phyloP scores from a whole-genome alignment of 2,797 vertebrate genomes.

The Scolopax bukidnonensis region DNA sequence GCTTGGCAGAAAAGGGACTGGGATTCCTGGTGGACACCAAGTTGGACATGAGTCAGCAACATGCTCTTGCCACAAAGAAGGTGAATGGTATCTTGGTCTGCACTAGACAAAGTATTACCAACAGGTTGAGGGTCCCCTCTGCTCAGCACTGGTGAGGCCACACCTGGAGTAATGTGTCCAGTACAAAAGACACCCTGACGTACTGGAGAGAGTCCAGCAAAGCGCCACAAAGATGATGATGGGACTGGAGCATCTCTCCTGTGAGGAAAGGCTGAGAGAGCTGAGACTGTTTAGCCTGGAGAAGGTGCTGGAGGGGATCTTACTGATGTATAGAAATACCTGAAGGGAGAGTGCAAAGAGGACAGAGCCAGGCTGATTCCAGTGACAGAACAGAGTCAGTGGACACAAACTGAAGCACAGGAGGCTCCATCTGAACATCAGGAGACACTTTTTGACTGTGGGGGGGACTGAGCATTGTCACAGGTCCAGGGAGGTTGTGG shows the following conservation, averaged over 20 bases:
- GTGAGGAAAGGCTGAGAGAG: background rate
- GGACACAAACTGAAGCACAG: background rate
- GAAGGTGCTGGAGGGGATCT: background rate
- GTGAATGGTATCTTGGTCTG: background rate
- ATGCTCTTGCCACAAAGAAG: background rate
- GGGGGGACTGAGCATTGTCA: background rate
- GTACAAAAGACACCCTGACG: background rate
- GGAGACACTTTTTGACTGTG: background rate
- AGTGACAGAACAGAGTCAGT: background rate
- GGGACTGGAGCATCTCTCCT: background rate
- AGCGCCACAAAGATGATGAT: background rate
- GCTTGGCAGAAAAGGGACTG: background rate
- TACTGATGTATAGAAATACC: background rate
- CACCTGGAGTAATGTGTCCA: background rate
- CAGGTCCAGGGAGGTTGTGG: too few species aligned
- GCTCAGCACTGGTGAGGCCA: background rate
- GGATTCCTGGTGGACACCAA: background rate
- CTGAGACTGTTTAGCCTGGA: background rate
- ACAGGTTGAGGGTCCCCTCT: background rate
- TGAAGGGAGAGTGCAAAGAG: background rate
- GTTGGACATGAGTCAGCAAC: fast-evolving
- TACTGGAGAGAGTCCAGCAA: background rate
- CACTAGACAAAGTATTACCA: background rate
- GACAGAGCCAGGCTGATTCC: background rate
- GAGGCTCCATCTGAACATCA: background rate